A percentile compares a stretch with the other conserved stretches of the same genome.
Evolutionary conservation across 2,113 vertebrate genomes (phyloP).

Genomic region (Empidonax traillii): DNA sequence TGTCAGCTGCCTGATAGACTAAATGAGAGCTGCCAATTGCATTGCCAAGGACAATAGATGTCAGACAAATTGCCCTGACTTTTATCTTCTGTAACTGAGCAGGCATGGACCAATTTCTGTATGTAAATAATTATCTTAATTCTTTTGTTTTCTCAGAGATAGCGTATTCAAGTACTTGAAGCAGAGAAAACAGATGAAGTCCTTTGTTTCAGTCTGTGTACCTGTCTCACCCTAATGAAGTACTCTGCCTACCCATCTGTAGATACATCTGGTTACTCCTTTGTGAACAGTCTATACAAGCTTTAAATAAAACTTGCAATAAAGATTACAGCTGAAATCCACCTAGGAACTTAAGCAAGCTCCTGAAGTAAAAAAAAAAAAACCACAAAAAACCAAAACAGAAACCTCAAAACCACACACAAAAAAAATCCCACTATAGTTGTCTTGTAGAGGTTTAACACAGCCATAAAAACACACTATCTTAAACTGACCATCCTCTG

Average conservation of each 20-base stretch:
- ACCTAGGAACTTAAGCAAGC: background rate
- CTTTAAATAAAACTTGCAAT: background rate
- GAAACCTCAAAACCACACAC: background rate
- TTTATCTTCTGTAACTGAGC: constrained; percentile 8
- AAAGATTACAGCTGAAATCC: background rate
- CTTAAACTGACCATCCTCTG: background rate
- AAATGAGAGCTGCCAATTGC: background rate
- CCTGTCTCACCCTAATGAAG: background rate
- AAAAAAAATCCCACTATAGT: background rate
- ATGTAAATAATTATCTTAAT: background rate
- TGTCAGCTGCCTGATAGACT: background rate
- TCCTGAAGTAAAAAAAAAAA: background rate
- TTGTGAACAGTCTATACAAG: background rate
- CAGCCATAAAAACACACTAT: background rate
- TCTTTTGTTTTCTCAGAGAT: constrained; percentile 27
- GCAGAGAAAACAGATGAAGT: background rate
- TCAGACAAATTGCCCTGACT: constrained; percentile 5
- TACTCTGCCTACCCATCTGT: background rate
- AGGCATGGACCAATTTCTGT: background rate
- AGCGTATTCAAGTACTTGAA: background rate
- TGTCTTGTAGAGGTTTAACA: background rate
- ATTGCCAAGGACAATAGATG: background rate
- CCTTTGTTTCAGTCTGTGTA: constrained; percentile 1
- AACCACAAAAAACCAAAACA: background rate
- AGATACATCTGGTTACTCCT: background rate